Base-by-base conservation (phyloP, 1,140 invertebrate genomes). In the Hypsibius dujardini region DNA sequence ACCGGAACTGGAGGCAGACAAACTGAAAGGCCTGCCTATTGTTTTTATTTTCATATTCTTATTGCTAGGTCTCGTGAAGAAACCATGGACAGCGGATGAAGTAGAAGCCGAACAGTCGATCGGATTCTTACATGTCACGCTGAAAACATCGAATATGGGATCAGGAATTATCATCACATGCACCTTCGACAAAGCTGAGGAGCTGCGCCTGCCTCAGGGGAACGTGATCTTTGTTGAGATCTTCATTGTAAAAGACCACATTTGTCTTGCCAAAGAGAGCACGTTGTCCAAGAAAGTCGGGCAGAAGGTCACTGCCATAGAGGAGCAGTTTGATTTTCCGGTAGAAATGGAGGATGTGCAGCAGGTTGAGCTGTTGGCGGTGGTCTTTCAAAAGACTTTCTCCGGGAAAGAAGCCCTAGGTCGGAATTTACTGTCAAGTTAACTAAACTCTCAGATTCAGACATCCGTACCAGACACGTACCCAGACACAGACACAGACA, bases 161-260 rank as follows among this genome's bases (percentile, higher is more conserved):
- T 7, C 62, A 3, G 62, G 62, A 12, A 67, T 67, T 3, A 12
- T 45, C 7, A 12, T 67, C 12, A 15, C 12, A 7, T 67, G 62
- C 45, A 67, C 42, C 12, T 7, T 67, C 12, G 62, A 67, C 12
- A 67, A 67, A 45, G 62, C 62, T 7, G 62, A 67, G 62, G 62
- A 67, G 45, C 42, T 67, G 45, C 12, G 12, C 12, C 62, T 67
- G 42, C 62, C 62, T 3, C 3, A 67, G 42, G 42, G 45, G 12
- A 67, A 3, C 62, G 3, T 7, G 12, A 67, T 67, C 12, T 15
- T 15, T 3, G 62, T 42, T 45, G 12, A 45, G 7, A 15, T 67
- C 7, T 67, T 15, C 45, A 7, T 67, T 3, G 62, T 67, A 12
- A 67, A 67, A 45, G 42, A 42, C 62, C 3, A 3, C 62, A 3